A percentile compares a stretch with the other conserved stretches of the same genome.
phyloP scores from a whole-genome alignment of 2,113 vertebrate genomes.

The Dicentrarchus labrax region DNA sequence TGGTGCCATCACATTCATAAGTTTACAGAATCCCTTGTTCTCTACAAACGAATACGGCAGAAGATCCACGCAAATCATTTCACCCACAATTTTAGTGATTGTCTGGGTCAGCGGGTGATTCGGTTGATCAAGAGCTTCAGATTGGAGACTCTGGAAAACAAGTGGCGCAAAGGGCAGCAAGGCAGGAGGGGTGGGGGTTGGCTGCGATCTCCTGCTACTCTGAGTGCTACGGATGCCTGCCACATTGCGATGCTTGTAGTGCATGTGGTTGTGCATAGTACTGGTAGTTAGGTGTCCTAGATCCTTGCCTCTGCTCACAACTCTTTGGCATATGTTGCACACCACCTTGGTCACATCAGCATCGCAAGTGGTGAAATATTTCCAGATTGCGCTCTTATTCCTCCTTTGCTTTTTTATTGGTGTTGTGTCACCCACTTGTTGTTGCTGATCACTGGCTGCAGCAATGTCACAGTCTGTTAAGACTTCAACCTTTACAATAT shows the following conservation, averaged over 20 bases:
- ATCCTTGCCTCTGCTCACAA: conserved; percentile 15
- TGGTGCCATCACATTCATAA: not conserved
- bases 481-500: not conserved
- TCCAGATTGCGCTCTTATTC: conserved; percentile 2
- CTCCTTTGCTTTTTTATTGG: not conserved
- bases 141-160: too few relatives aligned
- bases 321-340: conserved; percentile 4
- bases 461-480: not conserved
- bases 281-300: conserved; percentile 1
- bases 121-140: not conserved
- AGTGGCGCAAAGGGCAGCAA: not conserved
- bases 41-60: conserved; percentile 4
- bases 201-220: not conserved
- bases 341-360: conserved; percentile 5
- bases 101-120: not conserved
- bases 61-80: conserved; percentile 3
- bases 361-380: not conserved
- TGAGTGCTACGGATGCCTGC: not conserved
- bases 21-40: conserved; percentile 5
- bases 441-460: not conserved
- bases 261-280: conserved; percentile 7
- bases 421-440: not conserved
- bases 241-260: not conserved
- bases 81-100: not conserved
- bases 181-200: not conserved